These are phyloP conservation scores for Semnornis frantzii DNA, from an alignment of 2,113 vertebrate species.

Conservation along the genomic window DNA sequence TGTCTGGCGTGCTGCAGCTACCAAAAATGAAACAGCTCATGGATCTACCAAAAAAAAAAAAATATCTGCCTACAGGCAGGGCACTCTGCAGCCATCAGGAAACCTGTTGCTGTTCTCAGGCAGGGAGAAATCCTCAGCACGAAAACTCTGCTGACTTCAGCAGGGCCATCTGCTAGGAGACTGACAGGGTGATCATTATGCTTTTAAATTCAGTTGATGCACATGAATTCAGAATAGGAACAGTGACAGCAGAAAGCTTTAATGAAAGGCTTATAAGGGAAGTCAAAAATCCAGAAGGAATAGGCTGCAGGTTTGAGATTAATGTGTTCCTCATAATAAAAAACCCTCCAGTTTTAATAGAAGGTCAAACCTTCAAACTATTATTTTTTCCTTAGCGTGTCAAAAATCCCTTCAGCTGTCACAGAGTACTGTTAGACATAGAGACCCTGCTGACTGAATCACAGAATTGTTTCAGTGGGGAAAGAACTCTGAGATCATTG, in stretches of 20 bases:
- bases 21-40: neutral
- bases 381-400: neutral
- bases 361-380: neutral
- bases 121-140: neutral
- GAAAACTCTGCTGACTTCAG: neutral
- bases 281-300: neutral
- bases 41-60: neutral
- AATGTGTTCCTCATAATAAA: neutral
- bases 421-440: neutral
- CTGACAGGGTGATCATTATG: neutral
- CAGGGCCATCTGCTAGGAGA: neutral
- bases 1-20: neutral
- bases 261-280: neutral
- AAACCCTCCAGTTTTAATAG: neutral
- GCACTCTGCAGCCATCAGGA: neutral
- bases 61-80: conserved; percentile 9
- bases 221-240: neutral
- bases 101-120: neutral
- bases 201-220: neutral
- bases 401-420: neutral
- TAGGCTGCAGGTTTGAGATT: neutral
- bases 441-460: neutral
- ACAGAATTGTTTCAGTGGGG: no score
- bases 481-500: no score
- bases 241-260: neutral